phyloP scores from a whole-genome alignment of 2,113 vertebrate species.

The Callorhinus ursinus region DNA sequence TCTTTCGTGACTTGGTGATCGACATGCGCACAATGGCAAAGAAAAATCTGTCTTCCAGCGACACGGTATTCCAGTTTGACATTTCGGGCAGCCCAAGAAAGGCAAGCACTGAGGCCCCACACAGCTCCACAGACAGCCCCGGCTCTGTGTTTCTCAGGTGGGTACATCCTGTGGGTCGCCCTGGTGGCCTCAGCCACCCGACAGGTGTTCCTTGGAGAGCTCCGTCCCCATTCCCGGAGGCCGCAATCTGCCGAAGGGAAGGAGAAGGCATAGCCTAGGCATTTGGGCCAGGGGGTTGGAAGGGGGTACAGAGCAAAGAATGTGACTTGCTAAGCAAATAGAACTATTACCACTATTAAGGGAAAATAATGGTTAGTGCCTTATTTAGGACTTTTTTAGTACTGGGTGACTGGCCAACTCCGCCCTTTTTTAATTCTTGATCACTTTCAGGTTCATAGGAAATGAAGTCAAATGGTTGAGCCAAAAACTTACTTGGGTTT shows the following conservation, averaged over 20 bases:
- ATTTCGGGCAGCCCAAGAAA: conserved; percentile 30
- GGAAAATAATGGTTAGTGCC: not conserved
- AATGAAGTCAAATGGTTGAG: not conserved
- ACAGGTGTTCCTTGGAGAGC: not conserved
- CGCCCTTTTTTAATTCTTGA: not conserved
- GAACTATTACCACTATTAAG: not conserved
- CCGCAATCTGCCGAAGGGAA: not conserved
- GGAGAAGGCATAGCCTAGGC: not conserved
- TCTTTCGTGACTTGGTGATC: not conserved
- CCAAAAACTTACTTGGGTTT: not conserved
- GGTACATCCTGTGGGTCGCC: not conserved
- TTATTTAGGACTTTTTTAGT: not conserved
- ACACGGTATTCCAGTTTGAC: conserved; percentile 73
- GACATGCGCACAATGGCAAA: conserved; percentile 65
- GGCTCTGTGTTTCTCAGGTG: conserved; percentile 85
- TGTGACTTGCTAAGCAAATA: not conserved
- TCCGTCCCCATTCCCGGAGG: not conserved
- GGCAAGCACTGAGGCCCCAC: not conserved
- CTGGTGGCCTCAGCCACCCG: accelerated
- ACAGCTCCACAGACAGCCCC: conserved; percentile 73
- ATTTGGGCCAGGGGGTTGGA: too few relatives aligned
- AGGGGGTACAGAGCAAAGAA: not conserved
- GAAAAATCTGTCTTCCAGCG: conserved; percentile 73
- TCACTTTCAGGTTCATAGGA: not conserved
- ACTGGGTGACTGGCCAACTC: not conserved